Evolutionary conservation across 2,888 invertebrate species (phyloP), one percentile per base, ranked within the genome.

Genomic region (Azorinus chamasolen): DNA sequence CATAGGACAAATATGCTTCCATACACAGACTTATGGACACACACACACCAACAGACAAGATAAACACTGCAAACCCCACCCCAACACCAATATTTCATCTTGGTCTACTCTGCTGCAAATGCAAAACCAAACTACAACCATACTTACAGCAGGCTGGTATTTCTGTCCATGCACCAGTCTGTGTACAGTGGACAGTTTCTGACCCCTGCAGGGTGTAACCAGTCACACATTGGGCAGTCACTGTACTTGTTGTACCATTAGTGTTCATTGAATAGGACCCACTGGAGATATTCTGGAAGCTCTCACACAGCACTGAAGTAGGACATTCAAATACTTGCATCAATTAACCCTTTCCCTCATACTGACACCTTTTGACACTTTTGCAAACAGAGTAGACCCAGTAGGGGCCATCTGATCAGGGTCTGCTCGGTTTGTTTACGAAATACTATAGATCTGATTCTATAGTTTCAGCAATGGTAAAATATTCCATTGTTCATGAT

Each of bases 141-240:
- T 45, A 65, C 62, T 59, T 58, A 69, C 74, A 43, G 45, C 74
- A 74, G 24, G 63, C 54, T 43, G 50, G 53, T 16, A 46, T 18
- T 18, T 45, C 45, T n/a, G 63, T 48, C 77, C 77, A 77, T 0
- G 22, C 10, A 2, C 77, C 77, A 18, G 50, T 45, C 24, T 41
- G 54, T 18, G 41, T 25, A 64, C 77, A 77, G 14, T 53, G 46
- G 16, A 66, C 46, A 18, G 55, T 58, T 18, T 18, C 16, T 12
- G 51, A 37, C 18, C 77, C 77, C 24, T 22, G 22, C 2, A 77
- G 16, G 27, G 41, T n/a, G 39, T 77, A 77, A 10, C 75, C 80
- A 12, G 22, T 39, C 14, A 39, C 18, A 51, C 80, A 80, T 5
- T 51, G 46, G 18, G 64, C 71, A 1, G 41, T 37, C 1, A 57